A percentile compares a stretch with the other conserved stretches of the same genome.
These are phyloP conservation scores for Catalaphyllia jardinei DNA, from an alignment of 64 coral and sea anemone species.

Conservation along the genomic window DNA sequence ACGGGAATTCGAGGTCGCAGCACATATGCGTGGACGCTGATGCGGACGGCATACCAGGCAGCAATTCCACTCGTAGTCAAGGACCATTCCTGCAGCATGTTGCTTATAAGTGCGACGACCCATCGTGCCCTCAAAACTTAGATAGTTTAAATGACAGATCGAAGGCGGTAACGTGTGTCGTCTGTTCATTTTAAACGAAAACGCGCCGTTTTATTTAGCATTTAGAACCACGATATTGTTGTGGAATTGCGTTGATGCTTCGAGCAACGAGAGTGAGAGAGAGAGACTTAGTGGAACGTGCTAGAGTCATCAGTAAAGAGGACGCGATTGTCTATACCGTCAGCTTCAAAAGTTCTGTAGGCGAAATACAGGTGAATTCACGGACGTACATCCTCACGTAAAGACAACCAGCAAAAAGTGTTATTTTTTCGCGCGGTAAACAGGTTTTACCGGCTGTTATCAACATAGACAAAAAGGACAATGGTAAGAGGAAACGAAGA, in stretches of 20 bases:
- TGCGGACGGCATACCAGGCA: background rate
- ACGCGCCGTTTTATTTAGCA: background rate
- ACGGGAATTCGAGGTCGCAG: background rate
- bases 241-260: background rate
- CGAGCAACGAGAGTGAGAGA: no score
- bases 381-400: no score
- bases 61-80: background rate
- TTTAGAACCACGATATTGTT: background rate
- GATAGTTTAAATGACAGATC: background rate
- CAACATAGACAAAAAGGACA: no score
- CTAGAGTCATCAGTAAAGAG: no score
- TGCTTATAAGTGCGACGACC: constrained; percentile 8
- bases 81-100: background rate
- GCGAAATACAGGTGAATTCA: no score
- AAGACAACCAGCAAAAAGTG: no score
- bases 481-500: no score
- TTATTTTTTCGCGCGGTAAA: no score
- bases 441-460: no score
- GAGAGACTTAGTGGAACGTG: no score
- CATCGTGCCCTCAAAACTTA: background rate
- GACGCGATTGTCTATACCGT: no score
- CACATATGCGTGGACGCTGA: constrained; percentile 15
- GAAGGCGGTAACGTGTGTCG: constrained; percentile 3
- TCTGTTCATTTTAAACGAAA: background rate
- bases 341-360: no score